These are phyloP conservation scores for Psilopogon haemacephalus DNA, from an alignment of 2,113 vertebrate species.

Conservation along the genomic window DNA sequence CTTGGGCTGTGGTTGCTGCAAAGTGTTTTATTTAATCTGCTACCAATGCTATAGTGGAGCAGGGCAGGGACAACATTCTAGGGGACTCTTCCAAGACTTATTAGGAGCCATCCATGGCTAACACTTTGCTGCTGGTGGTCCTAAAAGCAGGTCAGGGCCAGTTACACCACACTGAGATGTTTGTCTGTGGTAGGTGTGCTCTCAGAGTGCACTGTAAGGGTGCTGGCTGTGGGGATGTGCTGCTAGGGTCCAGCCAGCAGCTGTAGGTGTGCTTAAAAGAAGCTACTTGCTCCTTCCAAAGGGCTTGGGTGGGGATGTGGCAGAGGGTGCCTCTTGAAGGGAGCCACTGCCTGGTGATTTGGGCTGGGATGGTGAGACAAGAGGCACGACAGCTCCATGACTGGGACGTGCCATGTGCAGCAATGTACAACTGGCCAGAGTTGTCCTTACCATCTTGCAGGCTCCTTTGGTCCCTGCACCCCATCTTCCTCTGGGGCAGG, in stretches of 20 bases:
- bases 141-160: not conserved
- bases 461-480: accelerated
- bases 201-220: accelerated
- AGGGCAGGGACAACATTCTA: not conserved
- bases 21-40: not conserved
- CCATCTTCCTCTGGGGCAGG: accelerated
- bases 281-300: not conserved
- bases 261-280: not conserved
- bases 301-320: not conserved
- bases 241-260: not conserved
- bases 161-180: accelerated
- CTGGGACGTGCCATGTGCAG: too few relatives aligned
- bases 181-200: not conserved
- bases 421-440: accelerated
- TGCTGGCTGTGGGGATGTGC: not conserved
- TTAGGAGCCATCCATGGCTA: not conserved
- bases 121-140: not conserved
- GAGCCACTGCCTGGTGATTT: not conserved
- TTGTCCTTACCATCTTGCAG: not conserved
- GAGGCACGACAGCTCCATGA: not conserved
- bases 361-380: not conserved
- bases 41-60: accelerated
- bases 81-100: not conserved
- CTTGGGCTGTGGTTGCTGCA: not conserved
- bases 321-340: not conserved